These are phyloP conservation scores for Campoplex capitator DNA, from an alignment of 2,888 invertebrate species.

Conservation along the genomic window DNA sequence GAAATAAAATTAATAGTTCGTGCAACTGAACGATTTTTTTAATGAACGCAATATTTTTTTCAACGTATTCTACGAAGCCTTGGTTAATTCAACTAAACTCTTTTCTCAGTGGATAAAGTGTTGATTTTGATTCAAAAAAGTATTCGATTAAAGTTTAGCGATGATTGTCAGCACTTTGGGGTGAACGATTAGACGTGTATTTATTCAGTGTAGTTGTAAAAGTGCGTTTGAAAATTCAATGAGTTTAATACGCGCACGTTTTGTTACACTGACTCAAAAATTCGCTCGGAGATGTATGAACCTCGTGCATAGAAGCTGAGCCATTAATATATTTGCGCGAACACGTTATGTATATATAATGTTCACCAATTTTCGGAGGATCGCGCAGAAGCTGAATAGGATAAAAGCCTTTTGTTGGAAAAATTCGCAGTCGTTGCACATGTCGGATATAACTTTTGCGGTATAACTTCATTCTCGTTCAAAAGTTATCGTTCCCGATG, in stretches of 20 bases:
- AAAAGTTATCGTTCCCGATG: slow-evolving; percentile 34
- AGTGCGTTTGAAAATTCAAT: not conserved
- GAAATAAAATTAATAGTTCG: too few relatives aligned
- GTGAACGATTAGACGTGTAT: not conserved
- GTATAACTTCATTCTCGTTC: slow-evolving; percentile 8
- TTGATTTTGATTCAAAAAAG: too few relatives aligned
- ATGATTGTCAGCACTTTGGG: too few relatives aligned
- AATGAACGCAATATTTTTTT: too few relatives aligned
- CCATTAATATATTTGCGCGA: not conserved
- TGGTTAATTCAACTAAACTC: too few relatives aligned
- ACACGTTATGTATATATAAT: not conserved
- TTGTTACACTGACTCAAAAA: too few relatives aligned
- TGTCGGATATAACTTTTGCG: slow-evolving; percentile 3
- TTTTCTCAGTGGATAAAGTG: too few relatives aligned
- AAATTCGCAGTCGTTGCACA: slow-evolving; percentile 45
- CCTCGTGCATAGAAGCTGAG: not conserved
- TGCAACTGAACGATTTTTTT: too few relatives aligned
- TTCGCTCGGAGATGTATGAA: not conserved
- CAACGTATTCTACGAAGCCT: too few relatives aligned
- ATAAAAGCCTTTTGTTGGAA: slow-evolving; percentile 18
- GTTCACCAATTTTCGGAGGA: slow-evolving; percentile 8
- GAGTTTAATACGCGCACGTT: not conserved
- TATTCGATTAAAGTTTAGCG: too few relatives aligned
- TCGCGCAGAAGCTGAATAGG: slow-evolving; percentile 9
- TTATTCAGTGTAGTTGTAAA: not conserved